Evolutionary conservation across 1,140 invertebrate species (phyloP).

Genomic region (Drosophila kurseongensis): DNA sequence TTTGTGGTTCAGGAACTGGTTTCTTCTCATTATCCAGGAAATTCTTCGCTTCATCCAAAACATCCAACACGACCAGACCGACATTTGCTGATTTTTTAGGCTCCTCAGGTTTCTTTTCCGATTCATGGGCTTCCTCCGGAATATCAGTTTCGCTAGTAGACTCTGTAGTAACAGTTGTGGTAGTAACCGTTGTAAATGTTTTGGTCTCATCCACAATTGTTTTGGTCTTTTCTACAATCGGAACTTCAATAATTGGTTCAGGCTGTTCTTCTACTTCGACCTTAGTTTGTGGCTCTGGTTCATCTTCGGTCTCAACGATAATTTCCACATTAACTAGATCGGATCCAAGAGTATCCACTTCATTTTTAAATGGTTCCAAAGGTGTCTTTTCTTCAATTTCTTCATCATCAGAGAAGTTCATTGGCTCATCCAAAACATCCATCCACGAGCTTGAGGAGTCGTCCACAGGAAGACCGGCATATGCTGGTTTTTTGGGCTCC

Average conservation of each 20-base stretch:
- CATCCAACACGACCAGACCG: conserved; percentile 85
- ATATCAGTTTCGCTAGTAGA: conserved; percentile 30
- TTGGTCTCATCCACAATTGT: conserved; percentile 5
- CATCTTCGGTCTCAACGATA: conserved; percentile 57
- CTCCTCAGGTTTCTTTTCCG: conserved; percentile 2
- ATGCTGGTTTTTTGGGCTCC: conserved; percentile 60
- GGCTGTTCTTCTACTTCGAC: neutral
- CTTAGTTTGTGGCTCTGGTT: neutral
- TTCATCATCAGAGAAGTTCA: conserved; percentile 40
- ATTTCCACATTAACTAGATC: too few species aligned
- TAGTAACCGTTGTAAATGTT: neutral
- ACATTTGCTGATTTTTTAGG: conserved; percentile 73
- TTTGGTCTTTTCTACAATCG: neutral
- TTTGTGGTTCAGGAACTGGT: neutral
- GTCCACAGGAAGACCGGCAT: conserved; percentile 85
- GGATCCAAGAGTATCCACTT: too few species aligned
- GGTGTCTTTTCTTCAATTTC: neutral
- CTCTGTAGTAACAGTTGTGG: neutral
- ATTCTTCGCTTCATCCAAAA: conserved; percentile 66
- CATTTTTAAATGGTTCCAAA: too few species aligned
- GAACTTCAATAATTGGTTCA: conserved; percentile 1
- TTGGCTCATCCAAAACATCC: conserved; percentile 85
- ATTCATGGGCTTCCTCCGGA: neutral
- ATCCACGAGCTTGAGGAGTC: conserved; percentile 85
- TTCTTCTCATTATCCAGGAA: conserved; percentile 29